phyloP scores from a whole-genome alignment of 2,888 invertebrate genomes.

The Mythimna ferrago region DNA sequence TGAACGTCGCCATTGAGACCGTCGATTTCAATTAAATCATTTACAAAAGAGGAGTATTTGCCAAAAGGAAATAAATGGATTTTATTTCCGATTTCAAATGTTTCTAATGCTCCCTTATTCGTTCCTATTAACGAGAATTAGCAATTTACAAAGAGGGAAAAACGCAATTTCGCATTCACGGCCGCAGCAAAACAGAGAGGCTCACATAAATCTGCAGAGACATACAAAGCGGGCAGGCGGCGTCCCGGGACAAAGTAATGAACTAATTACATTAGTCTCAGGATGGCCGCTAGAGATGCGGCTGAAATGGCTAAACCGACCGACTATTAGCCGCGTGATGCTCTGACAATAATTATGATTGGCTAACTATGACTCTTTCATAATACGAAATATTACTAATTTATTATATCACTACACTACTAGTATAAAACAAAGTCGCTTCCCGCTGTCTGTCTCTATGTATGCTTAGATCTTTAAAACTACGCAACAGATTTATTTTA shows the following conservation, averaged over 20 bases:
- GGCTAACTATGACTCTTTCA: conserved; percentile 65
- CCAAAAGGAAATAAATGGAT: conserved; percentile 48
- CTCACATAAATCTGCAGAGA: conserved; percentile 83
- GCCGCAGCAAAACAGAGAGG: conserved; percentile 78
- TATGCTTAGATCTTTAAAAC: no score
- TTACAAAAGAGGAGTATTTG: conserved; percentile 30
- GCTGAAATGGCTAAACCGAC: conserved; percentile 79
- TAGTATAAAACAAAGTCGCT: no score
- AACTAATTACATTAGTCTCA: conserved; percentile 88
- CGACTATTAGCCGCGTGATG: conserved; percentile 77
- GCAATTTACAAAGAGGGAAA: conserved; percentile 73
- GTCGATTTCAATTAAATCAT: conserved; percentile 58
- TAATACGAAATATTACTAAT: conserved; percentile 35
- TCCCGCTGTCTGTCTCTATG: no score
- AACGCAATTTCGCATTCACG: conserved; percentile 77
- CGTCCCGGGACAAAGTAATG: conserved; percentile 85
- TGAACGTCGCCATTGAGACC: conserved; percentile 53
- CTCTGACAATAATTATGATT: conserved; percentile 74
- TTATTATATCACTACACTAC: no score
- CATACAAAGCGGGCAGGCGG: conserved; percentile 77
- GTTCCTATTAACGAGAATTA: conserved; percentile 71
- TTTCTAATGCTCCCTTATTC: conserved; percentile 68
- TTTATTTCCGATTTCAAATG: conserved; percentile 64
- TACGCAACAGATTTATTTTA: no score
- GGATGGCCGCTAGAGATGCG: conserved; percentile 76